These are phyloP conservation scores for Drosophila diplacantha DNA, from an alignment of 2,888 invertebrate species.

Conservation along the genomic window DNA sequence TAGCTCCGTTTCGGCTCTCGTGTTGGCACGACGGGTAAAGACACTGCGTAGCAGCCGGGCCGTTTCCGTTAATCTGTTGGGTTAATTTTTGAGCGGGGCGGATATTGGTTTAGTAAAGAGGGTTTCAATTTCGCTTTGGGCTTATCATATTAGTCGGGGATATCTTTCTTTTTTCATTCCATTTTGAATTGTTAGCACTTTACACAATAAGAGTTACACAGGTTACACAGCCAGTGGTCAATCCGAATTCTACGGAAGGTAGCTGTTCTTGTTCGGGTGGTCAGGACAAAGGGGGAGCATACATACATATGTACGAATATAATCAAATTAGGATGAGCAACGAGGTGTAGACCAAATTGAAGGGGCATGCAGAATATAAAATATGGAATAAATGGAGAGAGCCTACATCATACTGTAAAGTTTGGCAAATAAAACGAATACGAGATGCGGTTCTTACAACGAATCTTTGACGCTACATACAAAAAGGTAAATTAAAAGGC, in stretches of 20 bases:
- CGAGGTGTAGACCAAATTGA: constrained; percentile 38
- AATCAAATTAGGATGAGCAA: constrained; percentile 30
- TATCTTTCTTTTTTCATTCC: constrained; percentile 28
- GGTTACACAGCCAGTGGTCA: constrained; percentile 9
- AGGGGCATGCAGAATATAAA: constrained; percentile 36
- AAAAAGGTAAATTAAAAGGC: constrained; percentile 27
- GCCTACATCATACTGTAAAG: constrained; percentile 34
- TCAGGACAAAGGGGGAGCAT: constrained; percentile 16
- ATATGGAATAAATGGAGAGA: constrained; percentile 25
- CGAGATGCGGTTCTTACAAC: constrained; percentile 30
- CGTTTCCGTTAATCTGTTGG: constrained; percentile 94
- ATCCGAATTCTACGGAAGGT: constrained; percentile 16
- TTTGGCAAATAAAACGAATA: constrained; percentile 43
- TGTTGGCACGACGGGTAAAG: constrained; percentile 87
- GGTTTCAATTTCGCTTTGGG: constrained; percentile 41
- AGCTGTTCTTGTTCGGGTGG: not conserved
- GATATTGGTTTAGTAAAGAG: constrained; percentile 31
- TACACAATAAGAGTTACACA: constrained; percentile 20
- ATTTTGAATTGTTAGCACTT: constrained; percentile 71
- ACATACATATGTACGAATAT: constrained; percentile 25
- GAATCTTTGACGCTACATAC: constrained; percentile 35
- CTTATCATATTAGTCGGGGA: constrained; percentile 4
- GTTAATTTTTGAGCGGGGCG: constrained; percentile 47
- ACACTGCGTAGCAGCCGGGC: constrained; percentile 96
- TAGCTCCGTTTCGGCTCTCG: constrained; percentile 90